phyloP scores from a whole-genome alignment of 2,888 invertebrate genomes.

The Lypha dubia region DNA sequence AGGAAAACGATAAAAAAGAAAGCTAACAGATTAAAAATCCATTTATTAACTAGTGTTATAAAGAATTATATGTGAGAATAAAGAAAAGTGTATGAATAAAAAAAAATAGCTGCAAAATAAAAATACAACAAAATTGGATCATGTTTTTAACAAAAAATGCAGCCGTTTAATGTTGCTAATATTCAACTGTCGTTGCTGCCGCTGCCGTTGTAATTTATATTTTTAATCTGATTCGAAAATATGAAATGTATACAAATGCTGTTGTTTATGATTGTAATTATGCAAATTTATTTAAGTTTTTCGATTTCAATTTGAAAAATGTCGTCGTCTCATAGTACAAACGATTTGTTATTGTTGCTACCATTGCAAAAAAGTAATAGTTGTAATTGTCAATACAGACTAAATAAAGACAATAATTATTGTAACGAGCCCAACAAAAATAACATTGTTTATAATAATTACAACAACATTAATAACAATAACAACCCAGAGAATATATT shows the following conservation, averaged over 20 bases:
- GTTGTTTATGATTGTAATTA: conserved; percentile 78
- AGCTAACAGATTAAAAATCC: background rate
- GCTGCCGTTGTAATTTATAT: conserved; percentile 58
- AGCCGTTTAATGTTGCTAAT: conserved; percentile 63
- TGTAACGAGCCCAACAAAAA: conserved; percentile 60
- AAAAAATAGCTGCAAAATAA: conserved; percentile 7
- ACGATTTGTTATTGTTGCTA: conserved; percentile 82
- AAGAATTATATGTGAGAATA: conserved; percentile 8
- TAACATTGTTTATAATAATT: conserved; percentile 61
- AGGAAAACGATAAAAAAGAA: conserved; percentile 6
- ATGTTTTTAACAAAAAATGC: conserved; percentile 77
- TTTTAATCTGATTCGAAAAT: conserved; percentile 78
- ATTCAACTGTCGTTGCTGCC: conserved; percentile 54
- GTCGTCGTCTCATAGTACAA: conserved; percentile 79
- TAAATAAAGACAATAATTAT: conserved; percentile 53
- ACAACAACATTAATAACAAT: conserved; percentile 57
- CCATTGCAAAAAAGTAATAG: conserved; percentile 81
- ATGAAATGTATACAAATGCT: conserved; percentile 77
- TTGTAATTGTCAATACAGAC: conserved; percentile 78
- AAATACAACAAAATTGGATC: conserved; percentile 42
- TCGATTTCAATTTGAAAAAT: conserved; percentile 83
- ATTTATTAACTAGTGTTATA: background rate
- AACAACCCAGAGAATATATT: conserved; percentile 66
- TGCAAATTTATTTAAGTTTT: conserved; percentile 82
- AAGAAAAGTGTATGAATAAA: background rate